Conservation (phyloP, 2,888 invertebrate species). For the Lathronympha strigana region DNA sequence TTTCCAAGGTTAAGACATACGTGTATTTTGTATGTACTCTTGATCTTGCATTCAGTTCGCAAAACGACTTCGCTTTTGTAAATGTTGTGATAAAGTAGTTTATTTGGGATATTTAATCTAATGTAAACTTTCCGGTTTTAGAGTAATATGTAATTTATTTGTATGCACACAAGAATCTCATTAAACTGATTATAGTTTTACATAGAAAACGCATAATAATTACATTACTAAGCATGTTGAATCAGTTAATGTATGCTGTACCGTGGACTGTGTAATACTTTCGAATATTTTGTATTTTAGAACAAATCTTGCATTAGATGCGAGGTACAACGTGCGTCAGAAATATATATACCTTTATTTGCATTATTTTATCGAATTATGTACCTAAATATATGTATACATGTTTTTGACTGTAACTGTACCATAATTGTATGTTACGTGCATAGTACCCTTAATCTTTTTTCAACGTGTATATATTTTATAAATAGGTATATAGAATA, state of each 20-base stretch:
- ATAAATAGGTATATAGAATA: constrained; percentile 47
- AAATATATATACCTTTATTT: not conserved
- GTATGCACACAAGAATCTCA: constrained; percentile 40
- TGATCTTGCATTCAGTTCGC: constrained; percentile 29
- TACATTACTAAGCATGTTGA: not conserved
- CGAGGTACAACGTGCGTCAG: not conserved
- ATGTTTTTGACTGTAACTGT: not conserved
- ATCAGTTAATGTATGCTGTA: constrained; percentile 6
- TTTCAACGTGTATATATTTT: constrained; percentile 40
- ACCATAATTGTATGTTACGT: constrained; percentile 11
- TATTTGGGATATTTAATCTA: constrained; percentile 34
- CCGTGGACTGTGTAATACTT: not conserved
- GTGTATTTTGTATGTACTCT: constrained; percentile 16
- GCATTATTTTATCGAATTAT: not conserved
- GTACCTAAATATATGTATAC: constrained; percentile 1
- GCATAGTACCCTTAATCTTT: constrained; percentile 32
- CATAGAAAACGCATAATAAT: constrained; percentile 20
- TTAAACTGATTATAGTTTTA: constrained; percentile 20
- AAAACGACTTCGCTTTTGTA: constrained; percentile 61
- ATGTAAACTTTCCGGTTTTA: constrained; percentile 20
- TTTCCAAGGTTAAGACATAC: constrained; percentile 14
- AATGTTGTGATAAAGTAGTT: constrained; percentile 62
- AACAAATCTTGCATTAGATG: constrained; percentile 20
- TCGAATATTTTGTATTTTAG: constrained; percentile 19
- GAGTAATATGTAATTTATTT: constrained; percentile 16